These are phyloP conservation scores for Gasterosteus aculeatus DNA, from an alignment of 2,113 vertebrate species.

Conservation along the genomic window DNA sequence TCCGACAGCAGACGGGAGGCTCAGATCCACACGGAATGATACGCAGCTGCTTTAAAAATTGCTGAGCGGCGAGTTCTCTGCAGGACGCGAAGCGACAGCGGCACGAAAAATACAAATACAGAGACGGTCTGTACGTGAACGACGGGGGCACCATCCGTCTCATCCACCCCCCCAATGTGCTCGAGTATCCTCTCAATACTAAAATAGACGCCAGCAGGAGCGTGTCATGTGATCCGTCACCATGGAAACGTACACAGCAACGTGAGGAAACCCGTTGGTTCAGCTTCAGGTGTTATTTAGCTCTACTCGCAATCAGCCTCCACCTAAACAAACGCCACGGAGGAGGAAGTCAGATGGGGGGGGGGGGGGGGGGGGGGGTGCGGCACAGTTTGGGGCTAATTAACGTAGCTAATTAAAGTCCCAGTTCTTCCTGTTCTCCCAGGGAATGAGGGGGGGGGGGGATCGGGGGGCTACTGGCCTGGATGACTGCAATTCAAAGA, in stretches of 20 bases:
- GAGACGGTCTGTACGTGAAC: neutral
- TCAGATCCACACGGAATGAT: too few relatives aligned
- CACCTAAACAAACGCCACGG: slow-evolving; percentile 18
- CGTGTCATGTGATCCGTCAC: neutral
- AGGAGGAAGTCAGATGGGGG: slow-evolving; percentile 32
- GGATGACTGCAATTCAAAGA: slow-evolving; percentile 65
- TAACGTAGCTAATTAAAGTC: slow-evolving; percentile 77
- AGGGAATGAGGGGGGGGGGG: slow-evolving; percentile 43
- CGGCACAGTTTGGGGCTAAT: slow-evolving; percentile 65
- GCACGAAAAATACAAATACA: slow-evolving; percentile 18
- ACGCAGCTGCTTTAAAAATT: too few relatives aligned
- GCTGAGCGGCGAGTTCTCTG: too few relatives aligned
- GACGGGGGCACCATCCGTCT: neutral
- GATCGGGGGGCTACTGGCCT: slow-evolving; percentile 43
- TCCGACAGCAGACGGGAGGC: too few relatives aligned
- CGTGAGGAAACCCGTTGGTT: neutral
- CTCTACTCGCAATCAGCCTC: slow-evolving; percentile 1
- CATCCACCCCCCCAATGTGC: neutral
- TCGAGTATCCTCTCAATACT: neutral
- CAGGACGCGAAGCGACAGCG: slow-evolving; percentile 11
- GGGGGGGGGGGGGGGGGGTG: neutral
- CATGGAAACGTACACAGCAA: slow-evolving; percentile 1
- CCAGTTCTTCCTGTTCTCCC: slow-evolving; percentile 70
- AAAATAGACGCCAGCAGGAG: neutral
- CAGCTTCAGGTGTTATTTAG: slow-evolving; percentile 26